Evolutionary conservation across 2,888 invertebrate genomes (phyloP), one percentile per base, ranked within the genome.

Genomic region (Drosophila histrio): DNA sequence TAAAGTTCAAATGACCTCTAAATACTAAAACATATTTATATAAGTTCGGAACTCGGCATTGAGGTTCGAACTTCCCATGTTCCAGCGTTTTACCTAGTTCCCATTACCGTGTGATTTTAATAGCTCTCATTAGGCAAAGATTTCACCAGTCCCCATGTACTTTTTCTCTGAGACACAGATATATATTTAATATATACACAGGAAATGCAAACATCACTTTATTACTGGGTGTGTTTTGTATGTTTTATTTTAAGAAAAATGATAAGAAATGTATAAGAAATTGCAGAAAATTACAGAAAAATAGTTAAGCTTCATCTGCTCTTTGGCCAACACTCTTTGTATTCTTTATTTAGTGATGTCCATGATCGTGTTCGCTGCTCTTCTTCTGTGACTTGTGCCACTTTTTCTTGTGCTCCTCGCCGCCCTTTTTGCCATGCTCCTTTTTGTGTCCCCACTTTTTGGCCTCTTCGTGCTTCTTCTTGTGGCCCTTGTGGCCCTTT

Each of bases 361-460:
- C 81, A 26, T 86, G 80, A 68, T 81, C 79, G 52, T 81, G 80
- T 47, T 80, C 78, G 50, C 81, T 75, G 64, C 80, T 84, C 89
- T 94, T 93, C 79, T 94, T 93, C 86, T 94, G 94, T 0, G 90
- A 91, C 9, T 90, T 90, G 67, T 95, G 95, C 94, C 95, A 96
- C 90, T 96, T 94, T 91, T 96, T 96, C 91, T 96, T 95, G 77
- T 95, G 95, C 67, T 95, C 95, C 87, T 95, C 94, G 41, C 95
- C 96, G 9, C 96, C 96, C 90, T 97, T 96, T 92, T 96, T 95
- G 74, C 94, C 96, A 81, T 95, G 94, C 79, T 95, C 94, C 86
- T 94, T 94, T 72, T 95, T 95, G 90, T 96, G 95, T 28, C 94
- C 93, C 91, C 95, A 94, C 87, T 96, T 96, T 69, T 94, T 94